Conservation (phyloP, 2,888 invertebrate genomes). For the Slavum lentiscoides region DNA sequence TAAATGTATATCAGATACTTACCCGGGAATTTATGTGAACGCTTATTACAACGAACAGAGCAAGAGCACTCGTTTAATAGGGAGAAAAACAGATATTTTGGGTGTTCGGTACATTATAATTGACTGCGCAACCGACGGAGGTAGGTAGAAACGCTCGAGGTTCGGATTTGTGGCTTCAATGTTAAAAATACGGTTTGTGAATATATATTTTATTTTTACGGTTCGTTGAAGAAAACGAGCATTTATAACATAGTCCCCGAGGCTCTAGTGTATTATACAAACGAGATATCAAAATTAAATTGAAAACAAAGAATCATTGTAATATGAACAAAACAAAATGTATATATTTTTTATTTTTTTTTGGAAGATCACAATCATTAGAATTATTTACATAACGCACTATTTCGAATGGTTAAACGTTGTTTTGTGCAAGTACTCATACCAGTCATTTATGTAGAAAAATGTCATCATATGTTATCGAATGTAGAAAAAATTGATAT, state of each 20-base stretch:
- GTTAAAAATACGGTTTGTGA: slow-evolving; percentile 44
- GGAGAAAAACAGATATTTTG: slow-evolving; percentile 25
- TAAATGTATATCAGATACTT: slow-evolving; percentile 43
- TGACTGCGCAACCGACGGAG: slow-evolving; percentile 38
- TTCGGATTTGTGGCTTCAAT: slow-evolving; percentile 48
- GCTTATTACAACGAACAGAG: slow-evolving; percentile 37
- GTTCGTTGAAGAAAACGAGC: slow-evolving; percentile 50
- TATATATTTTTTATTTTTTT: background rate
- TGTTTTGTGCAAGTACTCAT: too few relatives aligned
- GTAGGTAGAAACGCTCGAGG: slow-evolving; percentile 35
- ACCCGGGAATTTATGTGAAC: slow-evolving; percentile 48
- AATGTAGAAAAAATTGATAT: too few relatives aligned
- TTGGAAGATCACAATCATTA: background rate
- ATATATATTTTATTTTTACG: slow-evolving; percentile 51
- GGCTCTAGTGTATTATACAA: slow-evolving; percentile 8
- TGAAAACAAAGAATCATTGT: slow-evolving; percentile 28
- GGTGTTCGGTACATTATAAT: slow-evolving; percentile 48
- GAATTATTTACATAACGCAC: too few relatives aligned
- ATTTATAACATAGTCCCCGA: slow-evolving; percentile 36
- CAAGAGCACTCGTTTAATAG: slow-evolving; percentile 28
- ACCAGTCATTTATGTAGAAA: too few relatives aligned
- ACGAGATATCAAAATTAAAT: slow-evolving; percentile 50
- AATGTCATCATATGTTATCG: too few relatives aligned
- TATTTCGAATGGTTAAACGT: too few relatives aligned
- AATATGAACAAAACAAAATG: background rate